Percentiles rank a stretch among this genome's conserved stretches.
Evolutionary conservation across 2,888 invertebrate genomes (phyloP).

Genomic region (Cheilosia pagana): DNA sequence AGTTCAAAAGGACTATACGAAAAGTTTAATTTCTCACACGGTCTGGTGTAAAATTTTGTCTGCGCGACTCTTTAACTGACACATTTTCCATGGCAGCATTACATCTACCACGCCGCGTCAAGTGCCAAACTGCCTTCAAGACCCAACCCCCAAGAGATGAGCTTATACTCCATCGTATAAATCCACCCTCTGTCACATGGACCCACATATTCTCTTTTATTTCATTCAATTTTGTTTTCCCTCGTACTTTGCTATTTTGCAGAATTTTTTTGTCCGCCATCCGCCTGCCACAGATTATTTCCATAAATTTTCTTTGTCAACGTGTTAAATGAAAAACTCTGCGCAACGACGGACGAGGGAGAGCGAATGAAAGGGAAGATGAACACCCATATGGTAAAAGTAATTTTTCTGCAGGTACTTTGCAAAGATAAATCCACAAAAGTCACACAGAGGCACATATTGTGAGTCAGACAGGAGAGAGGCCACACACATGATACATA

Average conservation of each 20-base stretch:
- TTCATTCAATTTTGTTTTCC: conserved; percentile 45
- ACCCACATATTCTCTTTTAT: conserved; percentile 24
- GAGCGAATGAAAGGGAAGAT: background rate
- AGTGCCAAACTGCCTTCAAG: background rate
- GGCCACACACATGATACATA: conserved; percentile 9
- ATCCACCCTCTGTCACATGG: conserved; percentile 36
- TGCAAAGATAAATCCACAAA: conserved; percentile 57
- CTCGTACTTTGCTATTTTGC: conserved; percentile 29
- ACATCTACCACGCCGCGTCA: background rate
- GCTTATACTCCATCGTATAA: conserved; percentile 1
- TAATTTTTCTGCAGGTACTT: conserved; percentile 58
- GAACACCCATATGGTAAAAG: conserved; percentile 51
- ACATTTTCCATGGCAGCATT: background rate
- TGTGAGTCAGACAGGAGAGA: background rate
- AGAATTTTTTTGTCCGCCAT: background rate
- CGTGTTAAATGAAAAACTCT: conserved; percentile 59
- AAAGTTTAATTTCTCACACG: conserved; percentile 25
- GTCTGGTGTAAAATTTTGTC: conserved; percentile 37
- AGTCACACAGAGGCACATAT: conserved; percentile 32
- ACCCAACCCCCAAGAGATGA: conserved; percentile 24
- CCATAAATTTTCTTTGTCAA: conserved; percentile 65
- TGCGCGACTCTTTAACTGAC: conserved; percentile 38
- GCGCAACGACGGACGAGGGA: conserved; percentile 8
- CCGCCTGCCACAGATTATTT: conserved; percentile 54
- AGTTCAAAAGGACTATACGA: background rate